Evolutionary conservation across 2,888 invertebrate species (phyloP).

Genomic region (Stramonita haemastoma): DNA sequence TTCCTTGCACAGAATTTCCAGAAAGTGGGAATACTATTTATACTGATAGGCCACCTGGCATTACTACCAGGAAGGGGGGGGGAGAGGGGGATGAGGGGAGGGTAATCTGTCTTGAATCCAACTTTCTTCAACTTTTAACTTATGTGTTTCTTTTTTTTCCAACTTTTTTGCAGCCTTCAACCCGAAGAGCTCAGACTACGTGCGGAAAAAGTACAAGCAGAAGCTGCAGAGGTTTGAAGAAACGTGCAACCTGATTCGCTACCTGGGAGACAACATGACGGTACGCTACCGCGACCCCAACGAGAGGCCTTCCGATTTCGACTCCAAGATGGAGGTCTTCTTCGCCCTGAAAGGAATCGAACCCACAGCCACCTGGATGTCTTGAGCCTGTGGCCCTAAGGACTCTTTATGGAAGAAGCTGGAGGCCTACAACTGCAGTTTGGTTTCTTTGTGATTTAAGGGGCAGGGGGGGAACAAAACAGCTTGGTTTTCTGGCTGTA

Average conservation of each 20-base stretch:
- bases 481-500: neutral
- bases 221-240: constrained; percentile 76
- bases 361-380: constrained; percentile 71
- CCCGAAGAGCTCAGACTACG: constrained; percentile 76
- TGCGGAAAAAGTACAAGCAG: constrained; percentile 76
- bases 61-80: neutral
- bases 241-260: constrained; percentile 76
- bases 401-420: neutral
- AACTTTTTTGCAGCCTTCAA: constrained; percentile 74
- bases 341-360: constrained; percentile 69
- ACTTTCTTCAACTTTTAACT: neutral
- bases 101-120: neutral
- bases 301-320: constrained; percentile 75
- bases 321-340: constrained; percentile 75
- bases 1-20: too few relatives aligned
- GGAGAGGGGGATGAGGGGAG: neutral
- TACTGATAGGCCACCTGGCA: neutral
- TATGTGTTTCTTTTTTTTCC: neutral
- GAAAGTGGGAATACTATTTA: too few relatives aligned
- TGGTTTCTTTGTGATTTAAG: neutral
- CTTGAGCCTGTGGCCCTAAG: constrained; percentile 46
- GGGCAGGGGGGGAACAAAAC: neutral
- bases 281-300: constrained; percentile 73
- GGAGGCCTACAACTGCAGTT: neutral
- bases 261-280: constrained; percentile 77